phyloP scores from a whole-genome alignment of 2,113 vertebrate genomes.

The Chitala chitala region DNA sequence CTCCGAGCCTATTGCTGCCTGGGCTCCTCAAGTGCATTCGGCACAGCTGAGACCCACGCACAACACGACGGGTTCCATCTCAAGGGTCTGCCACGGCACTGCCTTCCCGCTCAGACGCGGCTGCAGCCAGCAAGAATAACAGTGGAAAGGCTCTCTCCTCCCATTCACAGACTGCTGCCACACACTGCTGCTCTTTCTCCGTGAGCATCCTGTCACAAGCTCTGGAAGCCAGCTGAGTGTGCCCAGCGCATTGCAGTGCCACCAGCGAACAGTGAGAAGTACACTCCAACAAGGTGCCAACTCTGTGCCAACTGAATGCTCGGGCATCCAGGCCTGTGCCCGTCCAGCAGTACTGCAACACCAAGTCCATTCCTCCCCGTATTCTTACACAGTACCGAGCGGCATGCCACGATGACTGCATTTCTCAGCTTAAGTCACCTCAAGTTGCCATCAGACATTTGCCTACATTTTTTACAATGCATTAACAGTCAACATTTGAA shows the following conservation, averaged over 20 bases:
- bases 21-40: background rate
- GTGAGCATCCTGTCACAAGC: background rate
- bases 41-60: too few species aligned
- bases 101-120: background rate
- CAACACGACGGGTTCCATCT: too few species aligned
- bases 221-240: too few species aligned
- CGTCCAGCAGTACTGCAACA: background rate
- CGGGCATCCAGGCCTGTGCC: background rate
- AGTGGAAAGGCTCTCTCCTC: background rate
- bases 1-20: too few species aligned
- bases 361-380: background rate
- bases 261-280: background rate
- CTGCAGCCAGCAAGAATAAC: background rate
- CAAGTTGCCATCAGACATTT: background rate
- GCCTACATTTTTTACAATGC: background rate
- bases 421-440: background rate
- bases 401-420: too few species aligned
- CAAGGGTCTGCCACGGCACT: too few species aligned
- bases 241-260: background rate
- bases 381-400: background rate
- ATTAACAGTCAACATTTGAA: background rate
- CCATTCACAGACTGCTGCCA: background rate
- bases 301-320: background rate
- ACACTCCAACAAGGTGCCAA: background rate
- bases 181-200: too few species aligned